Evolutionary conservation across 2,888 invertebrate species (phyloP), one percentile per base, ranked within the genome.

Genomic region (Hemistola chrysoprasaria): DNA sequence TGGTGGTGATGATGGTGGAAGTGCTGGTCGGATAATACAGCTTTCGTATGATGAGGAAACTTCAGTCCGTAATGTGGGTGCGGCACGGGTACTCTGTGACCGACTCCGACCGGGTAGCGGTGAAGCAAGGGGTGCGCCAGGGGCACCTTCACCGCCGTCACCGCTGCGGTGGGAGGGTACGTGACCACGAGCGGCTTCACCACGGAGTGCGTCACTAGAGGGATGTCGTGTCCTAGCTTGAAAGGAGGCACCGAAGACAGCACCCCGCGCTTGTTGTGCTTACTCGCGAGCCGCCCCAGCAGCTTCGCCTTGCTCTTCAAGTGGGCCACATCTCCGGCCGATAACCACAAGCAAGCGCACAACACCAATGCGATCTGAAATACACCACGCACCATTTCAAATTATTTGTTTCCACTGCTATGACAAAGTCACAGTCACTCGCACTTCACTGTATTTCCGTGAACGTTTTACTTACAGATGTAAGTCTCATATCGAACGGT

Each of bases 1-100:
- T 87, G 86, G 34, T 87, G 86, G 46, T 87, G 87, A 37, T 88
- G 87, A 47, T 88, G 87, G 46, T 87, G 85, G 45, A 72, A 86
- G 47, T 86, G 78, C 22, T 79, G 78, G 42, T 78, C 83, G 0
- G 83, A 33, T n/a, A 71, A 50, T 1, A 76, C 57, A 8, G 68
- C 66, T 54, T 80, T 80, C 0, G 71, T 70, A 23, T 69, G 65
- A 45, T 83, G 80, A 1, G 79, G 85, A 45, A 81, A 79, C 29
- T 73, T 80, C 0, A 77, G 65, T 7, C 79, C 86, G 23, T 78
- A 82, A 47, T 86, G 82, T 0, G 78, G 72, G 53, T 85, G 85
- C 2, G 77, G 71, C 1, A 77, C 68, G 0, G 79, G 79, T 0
- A 77, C 71, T 51, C 61, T 75, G 40, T 86, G 86, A 1, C 82